Base-by-base conservation (phyloP, 2,797 vertebrate species). In the Scolopax bukidnonensis region DNA sequence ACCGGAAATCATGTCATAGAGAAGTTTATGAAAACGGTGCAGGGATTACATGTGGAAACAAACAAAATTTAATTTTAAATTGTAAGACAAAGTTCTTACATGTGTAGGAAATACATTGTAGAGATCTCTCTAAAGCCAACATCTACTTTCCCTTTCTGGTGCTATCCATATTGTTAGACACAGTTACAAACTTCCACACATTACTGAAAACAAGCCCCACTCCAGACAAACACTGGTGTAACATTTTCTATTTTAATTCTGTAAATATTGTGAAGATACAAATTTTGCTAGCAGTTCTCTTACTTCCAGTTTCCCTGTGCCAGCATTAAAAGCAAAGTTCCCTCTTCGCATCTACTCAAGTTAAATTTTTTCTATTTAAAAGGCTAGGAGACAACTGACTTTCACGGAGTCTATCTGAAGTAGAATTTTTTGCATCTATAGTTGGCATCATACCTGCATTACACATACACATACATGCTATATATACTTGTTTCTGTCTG, bases 171-270 rank as follows among this genome's bases (percentile, higher is more conserved):
- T 87, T 94, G 82, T 91, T 94, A 96, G 97, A 96, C 67, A 91
- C 9, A 85, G 94, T 90, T 96, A 71, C 60, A 67, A 97, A 96
- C 96, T 95, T 88, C 61, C 79, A 91, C 86, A 87, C 87, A 65
- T 87, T 54, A 75, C 94, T 95, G 92, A 86, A 97, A 97, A 97
- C 70, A 93, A 97, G 87, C 93, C 96, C 95, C 63, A 77, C 74
- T 96, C 69, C 95, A 97, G 89, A 97, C 93, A 97, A 97, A 89
- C 88, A 96, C 24, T 79, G 60, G 54, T 93, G 87, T 90, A 94
- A 94, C 70, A 87, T 95, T 95, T 96, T 92, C 63, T 70, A 95
- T 93, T 88, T 97, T 92, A 96, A 94, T 93, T 93, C 94, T 79
- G 78, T 76, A 95, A 96, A 92, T 90, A 71, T 40, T 63, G 50